Base-by-base conservation (phyloP, 2,113 vertebrate species). In the Falcunculus frontatus region DNA sequence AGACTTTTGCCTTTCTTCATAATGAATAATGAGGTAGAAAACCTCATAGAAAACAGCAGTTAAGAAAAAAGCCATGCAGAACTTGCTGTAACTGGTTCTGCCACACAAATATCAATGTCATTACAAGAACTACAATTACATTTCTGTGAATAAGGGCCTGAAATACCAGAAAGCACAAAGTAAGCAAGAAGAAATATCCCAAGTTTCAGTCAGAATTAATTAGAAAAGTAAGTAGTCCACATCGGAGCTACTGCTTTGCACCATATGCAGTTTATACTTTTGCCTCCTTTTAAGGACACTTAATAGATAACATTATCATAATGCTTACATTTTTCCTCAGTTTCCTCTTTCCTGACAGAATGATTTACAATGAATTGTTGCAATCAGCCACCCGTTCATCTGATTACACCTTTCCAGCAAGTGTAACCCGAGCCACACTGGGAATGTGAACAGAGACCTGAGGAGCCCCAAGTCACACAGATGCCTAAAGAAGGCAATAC, bases 151-250 rank as follows among this genome's bases (percentile, higher is more conserved):
- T 57, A 87, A 83, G 44, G 96, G 83, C 84, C 56, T 93, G 89
- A 94, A 96, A 88, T 89, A 93, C 91, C 69, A 92, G 90, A n/a
- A 85, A 89, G 49, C 74, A 70, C 42, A 93, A 84, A 87, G 65
- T 52, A 80, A 93, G 93, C 46, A 79, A 68, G 44, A 93, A 49
- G 13, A 84, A 90, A 86, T 35, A 91, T 69, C 82, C 88, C 77
- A 87, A 80, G 75, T 87, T 92, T 65, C 50, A 67, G 37, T 44
- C 18, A 89, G 90, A 91, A 89, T 85, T 59, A 76, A 85, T 86
- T 59, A 42, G 10, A 46, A 76, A 76, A 75, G 23, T 22, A 93
- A 84, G 73, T 3, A 55, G 69, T 55, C 65, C 86, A 79, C 67
- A 73, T 57, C 41, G 65, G 60, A 93, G 69, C 27, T 78, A 63